These are phyloP conservation scores for Oplegnathus fasciatus DNA, from an alignment of 2,113 vertebrate genomes.

Conservation along the genomic window DNA sequence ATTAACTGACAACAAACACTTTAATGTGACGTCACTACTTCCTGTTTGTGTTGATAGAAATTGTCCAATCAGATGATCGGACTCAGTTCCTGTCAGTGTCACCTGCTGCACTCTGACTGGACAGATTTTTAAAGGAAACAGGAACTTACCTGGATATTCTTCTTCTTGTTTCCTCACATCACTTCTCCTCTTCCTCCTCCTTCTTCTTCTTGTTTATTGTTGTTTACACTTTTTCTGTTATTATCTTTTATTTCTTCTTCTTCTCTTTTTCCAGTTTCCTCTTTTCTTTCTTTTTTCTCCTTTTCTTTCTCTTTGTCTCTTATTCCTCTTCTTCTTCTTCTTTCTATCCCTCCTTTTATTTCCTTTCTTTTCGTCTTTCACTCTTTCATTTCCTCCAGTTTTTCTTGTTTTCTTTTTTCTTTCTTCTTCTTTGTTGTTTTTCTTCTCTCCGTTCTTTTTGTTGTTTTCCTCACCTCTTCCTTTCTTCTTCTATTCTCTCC, in stretches of 20 bases:
- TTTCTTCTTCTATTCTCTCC: background rate
- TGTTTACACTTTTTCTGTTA: background rate
- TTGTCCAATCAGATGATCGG: too few relatives aligned
- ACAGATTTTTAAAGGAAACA: background rate
- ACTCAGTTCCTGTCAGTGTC: too few relatives aligned
- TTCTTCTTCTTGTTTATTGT: background rate
- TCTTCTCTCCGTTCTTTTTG: background rate
- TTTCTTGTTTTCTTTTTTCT: background rate
- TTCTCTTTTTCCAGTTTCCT: background rate
- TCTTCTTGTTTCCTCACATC: constrained; percentile 8
- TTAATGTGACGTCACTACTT: too few relatives aligned
- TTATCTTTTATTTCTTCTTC: background rate
- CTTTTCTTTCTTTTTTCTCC: background rate
- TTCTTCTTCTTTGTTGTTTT: background rate
- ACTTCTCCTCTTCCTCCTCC: background rate
- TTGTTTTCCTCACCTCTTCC: background rate
- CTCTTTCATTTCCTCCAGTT: background rate
- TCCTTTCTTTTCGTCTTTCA: background rate
- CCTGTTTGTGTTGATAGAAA: too few relatives aligned
- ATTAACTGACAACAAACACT: too few relatives aligned
- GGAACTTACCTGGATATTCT: constrained; percentile 22
- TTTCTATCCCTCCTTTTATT: background rate
- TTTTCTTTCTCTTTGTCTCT: background rate
- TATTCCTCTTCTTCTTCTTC: background rate
- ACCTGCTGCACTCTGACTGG: background rate